Conservation (phyloP, 2,888 invertebrate genomes). For the Actias luna region DNA sequence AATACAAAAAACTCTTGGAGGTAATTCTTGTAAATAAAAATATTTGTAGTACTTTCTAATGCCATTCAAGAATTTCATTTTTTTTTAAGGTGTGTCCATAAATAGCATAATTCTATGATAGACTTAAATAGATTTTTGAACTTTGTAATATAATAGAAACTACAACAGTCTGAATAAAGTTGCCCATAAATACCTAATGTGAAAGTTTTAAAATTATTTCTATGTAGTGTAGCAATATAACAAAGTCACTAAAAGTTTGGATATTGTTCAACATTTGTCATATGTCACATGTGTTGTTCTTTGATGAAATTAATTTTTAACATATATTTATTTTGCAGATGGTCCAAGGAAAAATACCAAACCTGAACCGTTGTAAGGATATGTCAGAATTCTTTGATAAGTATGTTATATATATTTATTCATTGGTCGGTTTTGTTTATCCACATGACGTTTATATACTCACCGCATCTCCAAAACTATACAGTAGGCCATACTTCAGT, state of each 20-base stretch:
- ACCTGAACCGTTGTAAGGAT: conserved; percentile 91
- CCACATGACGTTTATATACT: too few species aligned
- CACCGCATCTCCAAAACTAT: too few species aligned
- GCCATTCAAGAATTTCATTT: background rate
- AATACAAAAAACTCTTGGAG: too few species aligned
- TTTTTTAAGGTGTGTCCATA: background rate
- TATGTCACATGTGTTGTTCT: too few species aligned
- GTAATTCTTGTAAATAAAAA: too few species aligned
- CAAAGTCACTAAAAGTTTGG: background rate
- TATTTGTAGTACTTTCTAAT: too few species aligned
- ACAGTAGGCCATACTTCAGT: too few species aligned
- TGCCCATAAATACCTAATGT: background rate
- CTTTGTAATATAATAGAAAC: background rate
- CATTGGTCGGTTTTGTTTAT: too few species aligned
- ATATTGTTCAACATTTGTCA: background rate
- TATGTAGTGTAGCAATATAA: background rate
- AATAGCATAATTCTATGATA: background rate
- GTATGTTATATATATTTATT: too few species aligned
- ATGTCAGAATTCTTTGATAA: conserved; percentile 93
- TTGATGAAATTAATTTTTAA: conserved; percentile 3
- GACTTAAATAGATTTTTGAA: background rate
- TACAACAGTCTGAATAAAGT: background rate
- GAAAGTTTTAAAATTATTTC: background rate
- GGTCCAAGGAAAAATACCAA: conserved; percentile 94
- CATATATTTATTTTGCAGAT: conserved; percentile 67